phyloP scores from a whole-genome alignment of 2,113 vertebrate genomes.

The Etheostoma cragini region DNA sequence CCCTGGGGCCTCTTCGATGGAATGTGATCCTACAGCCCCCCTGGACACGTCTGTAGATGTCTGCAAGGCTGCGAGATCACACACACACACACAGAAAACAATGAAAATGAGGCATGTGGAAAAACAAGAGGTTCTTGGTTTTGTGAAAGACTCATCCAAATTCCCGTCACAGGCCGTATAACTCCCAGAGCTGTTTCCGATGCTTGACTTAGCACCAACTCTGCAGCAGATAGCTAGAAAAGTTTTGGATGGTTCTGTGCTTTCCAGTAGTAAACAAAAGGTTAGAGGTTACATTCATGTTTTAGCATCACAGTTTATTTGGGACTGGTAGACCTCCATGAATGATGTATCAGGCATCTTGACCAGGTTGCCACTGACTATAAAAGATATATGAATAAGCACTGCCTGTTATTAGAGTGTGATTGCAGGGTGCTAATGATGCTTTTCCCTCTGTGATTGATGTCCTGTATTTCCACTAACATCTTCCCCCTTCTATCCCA shows the following conservation, averaged over 20 bases:
- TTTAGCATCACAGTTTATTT: conserved; percentile 24
- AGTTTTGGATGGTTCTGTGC: conserved; percentile 3
- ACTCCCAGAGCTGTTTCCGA: conserved; percentile 55
- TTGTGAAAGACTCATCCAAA: conserved; percentile 65
- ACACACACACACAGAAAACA: conserved; percentile 66
- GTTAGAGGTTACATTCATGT: conserved; percentile 29
- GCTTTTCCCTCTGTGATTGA: not conserved
- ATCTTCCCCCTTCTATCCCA: conserved; percentile 5
- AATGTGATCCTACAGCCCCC: conserved; percentile 84
- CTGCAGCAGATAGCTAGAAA: conserved; percentile 17
- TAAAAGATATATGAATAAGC: not conserved
- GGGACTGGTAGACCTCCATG: not conserved
- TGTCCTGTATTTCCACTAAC: conserved; percentile 3
- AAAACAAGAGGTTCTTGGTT: conserved; percentile 61
- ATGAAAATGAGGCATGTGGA: conserved; percentile 59
- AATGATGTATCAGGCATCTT: conserved; percentile 8
- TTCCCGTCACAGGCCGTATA: conserved; percentile 63
- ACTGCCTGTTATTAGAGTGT: not conserved
- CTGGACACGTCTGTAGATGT: conserved; percentile 83
- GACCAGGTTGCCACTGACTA: not conserved
- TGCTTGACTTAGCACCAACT: conserved; percentile 42
- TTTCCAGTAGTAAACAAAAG: conserved; percentile 40
- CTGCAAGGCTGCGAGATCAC: conserved; percentile 76
- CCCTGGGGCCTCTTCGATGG: conserved; percentile 86
- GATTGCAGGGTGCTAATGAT: not conserved